Conservation (phyloP, 2,113 vertebrate genomes). For the Amazona vittata region DNA sequence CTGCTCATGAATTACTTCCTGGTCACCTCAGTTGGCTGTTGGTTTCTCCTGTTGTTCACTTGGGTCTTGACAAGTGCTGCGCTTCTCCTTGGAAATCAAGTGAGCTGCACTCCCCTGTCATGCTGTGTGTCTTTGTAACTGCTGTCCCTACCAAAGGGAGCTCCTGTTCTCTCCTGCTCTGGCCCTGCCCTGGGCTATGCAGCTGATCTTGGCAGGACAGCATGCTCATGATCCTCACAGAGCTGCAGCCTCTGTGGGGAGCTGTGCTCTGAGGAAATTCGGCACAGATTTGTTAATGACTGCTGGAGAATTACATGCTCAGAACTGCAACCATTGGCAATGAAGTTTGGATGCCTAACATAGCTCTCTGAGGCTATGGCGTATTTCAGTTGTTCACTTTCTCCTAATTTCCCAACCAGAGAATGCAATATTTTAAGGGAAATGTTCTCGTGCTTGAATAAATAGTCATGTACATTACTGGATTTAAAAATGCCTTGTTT, state of each 20-base stretch:
- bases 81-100: fast-evolving
- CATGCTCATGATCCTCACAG: fast-evolving
- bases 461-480: background rate
- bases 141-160: background rate
- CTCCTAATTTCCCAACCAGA: constrained; percentile 1
- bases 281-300: fast-evolving
- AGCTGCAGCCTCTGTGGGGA: fast-evolving
- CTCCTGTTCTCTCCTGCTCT: fast-evolving
- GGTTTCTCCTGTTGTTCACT: fast-evolving
- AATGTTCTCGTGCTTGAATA: background rate
- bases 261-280: fast-evolving
- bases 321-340: fast-evolving
- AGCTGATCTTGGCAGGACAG: fast-evolving
- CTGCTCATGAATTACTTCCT: background rate
- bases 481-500: background rate
- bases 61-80: fast-evolving
- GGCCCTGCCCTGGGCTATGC: background rate
- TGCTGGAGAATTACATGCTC: fast-evolving
- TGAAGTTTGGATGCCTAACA: background rate
- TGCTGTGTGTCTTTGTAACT: fast-evolving
- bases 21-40: fast-evolving
- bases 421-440: background rate
- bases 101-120: fast-evolving
- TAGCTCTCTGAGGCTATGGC: background rate
- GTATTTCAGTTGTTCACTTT: background rate